Percentiles rank a stretch among this genome's conserved stretches.
Conservation (phyloP, 2,888 invertebrate species). For the Cryptus armator region DNA sequence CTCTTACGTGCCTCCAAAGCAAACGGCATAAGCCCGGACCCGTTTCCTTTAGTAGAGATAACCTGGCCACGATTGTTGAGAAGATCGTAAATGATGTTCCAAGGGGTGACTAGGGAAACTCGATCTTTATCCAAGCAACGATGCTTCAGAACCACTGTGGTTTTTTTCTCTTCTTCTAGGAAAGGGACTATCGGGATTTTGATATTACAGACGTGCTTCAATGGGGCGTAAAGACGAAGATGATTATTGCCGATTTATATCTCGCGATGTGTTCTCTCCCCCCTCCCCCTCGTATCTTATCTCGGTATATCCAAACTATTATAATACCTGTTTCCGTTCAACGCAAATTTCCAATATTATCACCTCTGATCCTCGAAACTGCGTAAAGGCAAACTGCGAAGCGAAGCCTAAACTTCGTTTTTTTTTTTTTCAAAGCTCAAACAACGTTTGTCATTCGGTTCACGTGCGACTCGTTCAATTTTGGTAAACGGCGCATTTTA, state of each 20-base stretch:
- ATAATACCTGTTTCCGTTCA: background rate
- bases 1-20: slow-evolving; percentile 9
- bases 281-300: background rate
- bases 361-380: background rate
- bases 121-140: slow-evolving; percentile 13
- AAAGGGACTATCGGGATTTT: background rate
- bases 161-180: background rate
- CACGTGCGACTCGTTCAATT: slow-evolving; percentile 64
- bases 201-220: background rate
- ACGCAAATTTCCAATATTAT: background rate
- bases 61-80: slow-evolving; percentile 52
- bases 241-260: background rate
- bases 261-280: background rate
- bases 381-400: background rate
- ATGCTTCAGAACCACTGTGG: background rate
- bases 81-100: slow-evolving; percentile 59
- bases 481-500: slow-evolving; percentile 48
- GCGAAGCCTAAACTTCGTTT: background rate
- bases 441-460: slow-evolving; percentile 48
- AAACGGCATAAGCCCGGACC: slow-evolving; percentile 29
- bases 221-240: slow-evolving; percentile 25
- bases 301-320: background rate
- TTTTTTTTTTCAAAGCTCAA: slow-evolving; percentile 22
- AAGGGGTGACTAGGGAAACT: slow-evolving; percentile 5
- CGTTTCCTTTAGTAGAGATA: slow-evolving; percentile 55